Evolutionary conservation across 2,888 invertebrate species (phyloP).

Genomic region (Synergus itoensis): DNA sequence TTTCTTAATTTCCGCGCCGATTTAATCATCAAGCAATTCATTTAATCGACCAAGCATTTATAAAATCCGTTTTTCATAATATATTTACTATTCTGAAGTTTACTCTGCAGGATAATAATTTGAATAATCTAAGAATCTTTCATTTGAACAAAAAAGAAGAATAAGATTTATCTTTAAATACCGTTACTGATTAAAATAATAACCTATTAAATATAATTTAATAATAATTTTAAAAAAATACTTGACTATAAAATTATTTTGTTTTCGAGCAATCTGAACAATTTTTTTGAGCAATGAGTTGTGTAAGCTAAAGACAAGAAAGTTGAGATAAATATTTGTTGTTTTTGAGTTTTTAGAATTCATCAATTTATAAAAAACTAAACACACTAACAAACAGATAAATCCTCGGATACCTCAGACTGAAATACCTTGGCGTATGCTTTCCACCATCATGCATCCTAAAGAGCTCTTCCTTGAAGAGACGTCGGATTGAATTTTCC

Average conservation of each 20-base stretch:
- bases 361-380: background rate
- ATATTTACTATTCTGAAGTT: background rate
- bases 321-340: background rate
- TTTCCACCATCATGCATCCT: conserved; percentile 61
- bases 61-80: background rate
- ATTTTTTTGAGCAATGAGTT: too few relatives aligned
- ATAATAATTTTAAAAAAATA: too few relatives aligned
- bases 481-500: conserved; percentile 55
- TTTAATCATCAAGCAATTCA: background rate
- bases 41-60: conserved; percentile 16
- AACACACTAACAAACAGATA: background rate
- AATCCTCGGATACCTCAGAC: conserved; percentile 31
- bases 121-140: too few relatives aligned
- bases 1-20: conserved; percentile 51
- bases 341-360: background rate
- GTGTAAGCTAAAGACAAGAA: too few relatives aligned
- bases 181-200: too few relatives aligned
- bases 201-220: too few relatives aligned
- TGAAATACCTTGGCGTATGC: conserved; percentile 61
- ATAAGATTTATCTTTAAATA: too few relatives aligned
- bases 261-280: too few relatives aligned
- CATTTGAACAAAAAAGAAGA: too few relatives aligned
- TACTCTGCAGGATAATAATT: background rate
- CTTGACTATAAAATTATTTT: too few relatives aligned
- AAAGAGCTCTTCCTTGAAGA: conserved; percentile 60